These are phyloP conservation scores for Lasioglossum vierecki DNA, from an alignment of 2,888 invertebrate species.

Conservation along the genomic window DNA sequence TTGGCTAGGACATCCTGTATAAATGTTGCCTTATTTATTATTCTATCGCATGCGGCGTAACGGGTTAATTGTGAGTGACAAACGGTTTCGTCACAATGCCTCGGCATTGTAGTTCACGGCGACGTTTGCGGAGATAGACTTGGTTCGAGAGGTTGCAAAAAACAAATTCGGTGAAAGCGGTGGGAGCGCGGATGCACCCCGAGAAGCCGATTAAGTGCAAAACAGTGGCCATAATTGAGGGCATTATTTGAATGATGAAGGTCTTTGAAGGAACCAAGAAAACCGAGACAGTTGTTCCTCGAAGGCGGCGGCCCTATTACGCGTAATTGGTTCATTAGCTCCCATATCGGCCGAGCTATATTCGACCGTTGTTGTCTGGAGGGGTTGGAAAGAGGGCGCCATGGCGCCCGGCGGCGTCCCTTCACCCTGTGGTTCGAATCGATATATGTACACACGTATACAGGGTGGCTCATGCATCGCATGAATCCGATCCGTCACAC, in stretches of 20 bases:
- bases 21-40: not conserved
- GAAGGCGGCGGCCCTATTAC: constrained; percentile 72
- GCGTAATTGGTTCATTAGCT: constrained; percentile 78
- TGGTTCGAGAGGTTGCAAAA: not conserved
- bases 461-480: constrained; percentile 18
- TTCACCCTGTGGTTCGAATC: constrained; percentile 64
- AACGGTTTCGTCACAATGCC: not conserved
- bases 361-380: constrained; percentile 74
- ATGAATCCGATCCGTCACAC: not conserved
- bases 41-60: not conserved
- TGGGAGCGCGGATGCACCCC: constrained; percentile 39
- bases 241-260: constrained; percentile 65
- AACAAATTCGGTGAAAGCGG: not conserved
- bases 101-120: not conserved
- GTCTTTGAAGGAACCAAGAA: constrained; percentile 63
- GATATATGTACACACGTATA: constrained; percentile 53
- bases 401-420: constrained; percentile 64
- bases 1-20: not conserved
- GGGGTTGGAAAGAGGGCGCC: constrained; percentile 65
- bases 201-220: constrained; percentile 48
- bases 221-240: constrained; percentile 44
- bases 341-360: constrained; percentile 69
- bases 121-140: not conserved
- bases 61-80: not conserved
- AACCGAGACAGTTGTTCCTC: constrained; percentile 67